Evolutionary conservation across 2,888 invertebrate species (phyloP), one percentile per base, ranked within the genome.

Genomic region (Xanthia icteritia): DNA sequence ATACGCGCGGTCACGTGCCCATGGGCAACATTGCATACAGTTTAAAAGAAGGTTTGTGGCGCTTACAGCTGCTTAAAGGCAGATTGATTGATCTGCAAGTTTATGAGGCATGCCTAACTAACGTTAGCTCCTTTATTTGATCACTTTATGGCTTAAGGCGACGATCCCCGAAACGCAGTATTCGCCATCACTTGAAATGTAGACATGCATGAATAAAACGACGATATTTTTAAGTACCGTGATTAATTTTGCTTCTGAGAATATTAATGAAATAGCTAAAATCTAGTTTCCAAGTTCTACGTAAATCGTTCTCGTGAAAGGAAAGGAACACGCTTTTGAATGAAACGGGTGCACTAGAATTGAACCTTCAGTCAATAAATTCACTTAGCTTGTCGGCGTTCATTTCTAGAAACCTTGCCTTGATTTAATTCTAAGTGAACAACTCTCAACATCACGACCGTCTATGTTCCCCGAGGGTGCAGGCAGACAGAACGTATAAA

Each of bases 331-430:
- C 39, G 45, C 54, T 61, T 48, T 83, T 48, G 42, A 66, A 70
- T 61, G 65, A 31, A 66, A 54, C 48, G 2, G 11, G 23, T 66
- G 65, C 48, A 23, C 66, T 70, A n/a, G 65, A 48, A 61, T 42
- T 58, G 36, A n/a, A 66, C 36, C 48, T 79, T 79, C 80, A 58
- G 58, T 81, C 56, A 23, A 84, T 84, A 56, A 79, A 81, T 66
- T 56, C 80, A 84, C 71, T 79, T 79, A 79, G 61, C 15, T 60
- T 31, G 58, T 13, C 31, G 23, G n/a, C 58, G 23, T 56, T 60
- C 42, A 27, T 54, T 76, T 39, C 15, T 58, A 45, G 27, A 27
- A 39, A 56, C 31, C 31, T 80, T 42, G 65, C 66, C 66, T 77
- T 56, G 61, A 51, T 23, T 60, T 64, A 20, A 39, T 64, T 51